These are phyloP conservation scores for Monodelphis domestica DNA, from an alignment of 2,797 vertebrate genomes.

Conservation along the genomic window DNA sequence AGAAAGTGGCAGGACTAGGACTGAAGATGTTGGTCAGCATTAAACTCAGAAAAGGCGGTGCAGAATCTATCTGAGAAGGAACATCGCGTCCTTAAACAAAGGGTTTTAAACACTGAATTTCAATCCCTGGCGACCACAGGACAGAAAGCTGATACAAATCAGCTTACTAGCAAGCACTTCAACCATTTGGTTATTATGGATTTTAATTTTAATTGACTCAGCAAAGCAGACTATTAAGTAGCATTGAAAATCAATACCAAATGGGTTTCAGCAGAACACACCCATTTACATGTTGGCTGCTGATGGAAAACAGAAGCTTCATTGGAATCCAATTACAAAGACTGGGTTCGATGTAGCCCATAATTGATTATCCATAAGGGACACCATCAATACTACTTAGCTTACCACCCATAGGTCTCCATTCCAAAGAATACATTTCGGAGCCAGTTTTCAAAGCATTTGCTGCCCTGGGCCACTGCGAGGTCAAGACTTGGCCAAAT, in stretches of 20 bases:
- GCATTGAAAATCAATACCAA: conserved; percentile 57
- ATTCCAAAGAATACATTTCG: neutral
- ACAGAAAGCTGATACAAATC: conserved; percentile 43
- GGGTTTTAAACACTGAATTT: conserved; percentile 48
- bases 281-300: neutral
- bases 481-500: neutral
- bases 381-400: neutral
- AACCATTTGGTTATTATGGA: conserved; percentile 54
- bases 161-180: conserved; percentile 39
- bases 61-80: conserved; percentile 32
- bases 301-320: conserved; percentile 63
- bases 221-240: conserved; percentile 62
- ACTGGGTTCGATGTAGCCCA: conserved; percentile 41
- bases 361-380: conserved; percentile 58
- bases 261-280: conserved; percentile 19
- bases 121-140: conserved; percentile 1
- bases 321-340: conserved; percentile 63
- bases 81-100: neutral
- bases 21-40: neutral
- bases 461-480: neutral
- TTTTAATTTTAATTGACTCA: conserved; percentile 62
- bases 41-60: conserved; percentile 27
- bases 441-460: neutral
- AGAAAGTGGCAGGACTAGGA: neutral
- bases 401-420: neutral